A percentile compares a stretch with the other conserved stretches of the same genome.
These are phyloP conservation scores for Paraplagusia blochii DNA, from an alignment of 2,113 vertebrate species.

Conservation along the genomic window DNA sequence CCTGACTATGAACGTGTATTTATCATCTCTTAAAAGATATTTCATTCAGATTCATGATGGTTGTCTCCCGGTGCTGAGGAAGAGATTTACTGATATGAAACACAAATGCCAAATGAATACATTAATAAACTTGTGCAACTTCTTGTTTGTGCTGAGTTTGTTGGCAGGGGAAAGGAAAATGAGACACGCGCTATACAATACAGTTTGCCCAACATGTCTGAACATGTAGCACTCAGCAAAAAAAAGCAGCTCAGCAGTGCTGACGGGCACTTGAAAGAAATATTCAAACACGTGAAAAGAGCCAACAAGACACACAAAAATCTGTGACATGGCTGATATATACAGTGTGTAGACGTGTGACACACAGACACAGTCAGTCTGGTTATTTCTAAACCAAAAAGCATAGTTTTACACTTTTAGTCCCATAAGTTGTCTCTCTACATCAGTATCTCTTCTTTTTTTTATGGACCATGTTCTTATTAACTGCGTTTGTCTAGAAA, in stretches of 20 bases:
- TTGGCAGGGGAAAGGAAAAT: conserved; percentile 20
- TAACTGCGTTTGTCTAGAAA: no score
- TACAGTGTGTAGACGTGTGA: not conserved
- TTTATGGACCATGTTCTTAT: no score
- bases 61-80: not conserved
- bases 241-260: conserved; percentile 12
- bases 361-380: not conserved
- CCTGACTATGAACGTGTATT: not conserved
- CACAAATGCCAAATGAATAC: conserved; percentile 8
- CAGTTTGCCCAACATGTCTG: conserved; percentile 37
- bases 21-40: not conserved
- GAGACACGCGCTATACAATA: conserved; percentile 20
- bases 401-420: no score
- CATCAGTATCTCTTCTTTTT: no score
- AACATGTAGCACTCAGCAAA: conserved; percentile 33
- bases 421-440: no score
- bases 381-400: no score
- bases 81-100: not conserved
- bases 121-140: not conserved
- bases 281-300: not conserved
- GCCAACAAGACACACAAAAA: not conserved
- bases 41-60: not conserved
- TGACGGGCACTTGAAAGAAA: conserved; percentile 9
- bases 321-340: conserved; percentile 20
- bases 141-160: conserved; percentile 19